These are phyloP conservation scores for Diachasma alloeum DNA, from an alignment of 1,140 invertebrate species.

Conservation along the genomic window DNA sequence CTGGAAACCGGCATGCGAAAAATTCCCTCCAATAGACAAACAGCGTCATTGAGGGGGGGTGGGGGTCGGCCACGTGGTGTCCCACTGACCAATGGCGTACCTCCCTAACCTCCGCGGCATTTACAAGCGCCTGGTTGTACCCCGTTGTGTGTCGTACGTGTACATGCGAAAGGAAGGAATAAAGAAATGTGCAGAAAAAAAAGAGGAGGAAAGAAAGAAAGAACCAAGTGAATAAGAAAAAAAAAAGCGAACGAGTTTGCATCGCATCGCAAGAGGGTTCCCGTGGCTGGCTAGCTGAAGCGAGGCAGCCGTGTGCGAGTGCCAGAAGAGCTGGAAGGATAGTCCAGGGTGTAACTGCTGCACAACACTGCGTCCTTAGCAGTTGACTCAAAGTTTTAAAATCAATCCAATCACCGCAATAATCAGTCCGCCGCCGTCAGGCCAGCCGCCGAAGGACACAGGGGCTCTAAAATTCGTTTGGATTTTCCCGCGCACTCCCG, in stretches of 20 bases:
- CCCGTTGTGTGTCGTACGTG: constrained; percentile 17
- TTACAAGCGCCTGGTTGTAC: constrained; percentile 37
- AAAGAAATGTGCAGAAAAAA: constrained; percentile 29
- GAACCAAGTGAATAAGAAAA: constrained; percentile 27
- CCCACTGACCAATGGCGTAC: constrained; percentile 34
- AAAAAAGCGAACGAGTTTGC: constrained; percentile 58
- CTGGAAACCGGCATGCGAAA: constrained; percentile 50
- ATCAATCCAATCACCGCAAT: background rate
- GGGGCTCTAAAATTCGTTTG: background rate
- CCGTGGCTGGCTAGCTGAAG: constrained; percentile 30
- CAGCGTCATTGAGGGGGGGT: constrained; percentile 41
- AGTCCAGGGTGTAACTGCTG: constrained; percentile 38
- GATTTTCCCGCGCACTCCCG: background rate
- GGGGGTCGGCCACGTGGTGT: constrained; percentile 50
- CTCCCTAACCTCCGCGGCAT: constrained; percentile 36
- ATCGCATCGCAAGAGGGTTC: constrained; percentile 44
- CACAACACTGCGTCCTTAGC: constrained; percentile 30
- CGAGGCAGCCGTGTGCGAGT: constrained; percentile 10
- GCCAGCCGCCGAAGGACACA: background rate
- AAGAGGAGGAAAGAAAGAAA: constrained; percentile 11
- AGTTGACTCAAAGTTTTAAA: background rate
- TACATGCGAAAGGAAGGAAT: constrained; percentile 34
- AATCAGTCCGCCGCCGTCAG: no score
- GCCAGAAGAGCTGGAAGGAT: constrained; percentile 35
- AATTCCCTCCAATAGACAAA: constrained; percentile 35